Evolutionary conservation across 2,113 vertebrate genomes (phyloP).

Genomic region (Nyctereutes procyonoides): DNA sequence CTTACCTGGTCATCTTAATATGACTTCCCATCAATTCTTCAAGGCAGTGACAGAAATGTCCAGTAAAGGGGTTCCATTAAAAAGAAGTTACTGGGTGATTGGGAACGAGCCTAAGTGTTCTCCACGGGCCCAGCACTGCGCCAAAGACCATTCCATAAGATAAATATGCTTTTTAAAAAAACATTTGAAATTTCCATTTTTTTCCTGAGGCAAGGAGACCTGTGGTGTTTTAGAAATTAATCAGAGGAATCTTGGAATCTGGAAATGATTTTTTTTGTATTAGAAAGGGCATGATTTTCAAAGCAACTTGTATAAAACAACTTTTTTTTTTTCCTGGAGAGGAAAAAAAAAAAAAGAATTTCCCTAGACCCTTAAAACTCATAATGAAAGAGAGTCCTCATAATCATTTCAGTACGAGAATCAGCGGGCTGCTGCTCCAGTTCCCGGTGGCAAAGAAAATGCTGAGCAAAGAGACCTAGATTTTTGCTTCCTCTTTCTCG

Average conservation of each 20-base stretch:
- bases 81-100: neutral
- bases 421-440: neutral
- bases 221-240: neutral
- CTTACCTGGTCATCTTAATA: neutral
- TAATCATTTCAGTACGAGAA: neutral
- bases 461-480: neutral
- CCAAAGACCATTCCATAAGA: neutral
- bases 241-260: neutral
- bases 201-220: rapidly evolving
- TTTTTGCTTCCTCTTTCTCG: neutral
- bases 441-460: neutral
- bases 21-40: neutral
- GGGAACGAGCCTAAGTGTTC: neutral
- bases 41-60: neutral
- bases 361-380: neutral
- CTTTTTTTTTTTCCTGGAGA: neutral
- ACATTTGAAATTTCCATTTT: neutral
- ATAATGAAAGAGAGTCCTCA: neutral
- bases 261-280: neutral
- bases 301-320: neutral
- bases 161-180: neutral
- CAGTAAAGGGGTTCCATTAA: neutral
- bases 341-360: neutral
- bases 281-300: neutral
- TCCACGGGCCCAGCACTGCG: neutral